phyloP scores from a whole-genome alignment of 2,113 vertebrate species.

The Neolamprologus kungweensis region DNA sequence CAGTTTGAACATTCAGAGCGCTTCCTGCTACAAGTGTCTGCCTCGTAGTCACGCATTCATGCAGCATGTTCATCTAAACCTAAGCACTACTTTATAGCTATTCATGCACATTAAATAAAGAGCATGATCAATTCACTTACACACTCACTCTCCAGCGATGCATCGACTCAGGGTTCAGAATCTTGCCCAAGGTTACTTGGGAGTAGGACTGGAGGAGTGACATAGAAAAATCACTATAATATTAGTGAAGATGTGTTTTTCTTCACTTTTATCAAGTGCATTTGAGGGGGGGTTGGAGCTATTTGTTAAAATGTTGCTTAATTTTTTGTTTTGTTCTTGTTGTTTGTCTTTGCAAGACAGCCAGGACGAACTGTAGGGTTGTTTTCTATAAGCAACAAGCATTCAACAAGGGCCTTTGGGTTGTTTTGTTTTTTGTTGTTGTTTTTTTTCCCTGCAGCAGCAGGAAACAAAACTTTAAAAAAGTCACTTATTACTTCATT shows the following conservation, averaged over 20 bases:
- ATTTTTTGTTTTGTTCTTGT: background rate
- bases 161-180: background rate
- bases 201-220: background rate
- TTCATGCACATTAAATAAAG: background rate
- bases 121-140: background rate
- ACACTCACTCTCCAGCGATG: background rate
- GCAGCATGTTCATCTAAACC: background rate
- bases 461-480: background rate
- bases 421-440: background rate
- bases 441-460: too few relatives aligned
- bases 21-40: background rate
- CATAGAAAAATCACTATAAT: background rate
- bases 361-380: background rate
- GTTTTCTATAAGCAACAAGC: background rate
- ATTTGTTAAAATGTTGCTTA: background rate
- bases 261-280: background rate
- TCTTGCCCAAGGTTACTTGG: background rate
- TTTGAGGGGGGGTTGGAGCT: background rate
- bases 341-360: background rate
- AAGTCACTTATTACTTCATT: background rate
- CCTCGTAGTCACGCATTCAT: background rate
- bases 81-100: background rate
- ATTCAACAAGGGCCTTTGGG: background rate
- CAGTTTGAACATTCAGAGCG: background rate
- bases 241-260: background rate